Evolutionary conservation across 1,140 invertebrate genomes (phyloP), one percentile per base, ranked within the genome.

Genomic region (Bombus pyrosoma): DNA sequence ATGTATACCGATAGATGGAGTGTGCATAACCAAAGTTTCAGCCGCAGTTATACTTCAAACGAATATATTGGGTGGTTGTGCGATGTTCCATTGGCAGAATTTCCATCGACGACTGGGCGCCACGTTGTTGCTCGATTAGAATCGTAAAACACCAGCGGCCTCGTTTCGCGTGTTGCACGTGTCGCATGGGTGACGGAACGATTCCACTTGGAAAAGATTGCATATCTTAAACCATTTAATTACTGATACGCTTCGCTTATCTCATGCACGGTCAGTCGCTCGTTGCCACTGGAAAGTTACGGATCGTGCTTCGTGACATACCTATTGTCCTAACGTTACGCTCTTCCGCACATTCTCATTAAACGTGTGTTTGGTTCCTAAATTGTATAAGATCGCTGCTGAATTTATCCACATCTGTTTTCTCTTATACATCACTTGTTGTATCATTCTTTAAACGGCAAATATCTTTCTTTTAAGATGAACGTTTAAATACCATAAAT

Each of bases 211-310:
- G n/a, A 25, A 47, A 18, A 80, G 57, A 80, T 85, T 39, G 37
- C 77, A 39, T 81, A 85, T 85, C 77, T 47, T 41, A 47, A 25
- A 28, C 34, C 81, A 75, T 69, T 85, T 34, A 53, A 53, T 80
- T 79, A 85, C 64, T 18, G 37, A 72, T 83, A 13, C 37, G 32
- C 8, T 37, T 10, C 34, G 39, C 34, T 80, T 80, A 85, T 85
- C 83, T 80, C 57, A 72, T 57, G 32, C 39, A 81, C 68, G 25
- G 57, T 64, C 77, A n/a, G 41, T 41, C 47, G 25, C 12, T 25
- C 10, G 10, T 41, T 53, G 34, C 25, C 25, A 18, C 53, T 39
- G 39, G 47, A 37, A 72, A 22, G 2, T 8, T 68, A 39, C 22
- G 66, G 2, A 37, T 37, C 22, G 34, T 39, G 9, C 10, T 39